These are phyloP conservation scores for Tyrannus savana DNA, from an alignment of 2,113 vertebrate genomes.

Conservation along the genomic window DNA sequence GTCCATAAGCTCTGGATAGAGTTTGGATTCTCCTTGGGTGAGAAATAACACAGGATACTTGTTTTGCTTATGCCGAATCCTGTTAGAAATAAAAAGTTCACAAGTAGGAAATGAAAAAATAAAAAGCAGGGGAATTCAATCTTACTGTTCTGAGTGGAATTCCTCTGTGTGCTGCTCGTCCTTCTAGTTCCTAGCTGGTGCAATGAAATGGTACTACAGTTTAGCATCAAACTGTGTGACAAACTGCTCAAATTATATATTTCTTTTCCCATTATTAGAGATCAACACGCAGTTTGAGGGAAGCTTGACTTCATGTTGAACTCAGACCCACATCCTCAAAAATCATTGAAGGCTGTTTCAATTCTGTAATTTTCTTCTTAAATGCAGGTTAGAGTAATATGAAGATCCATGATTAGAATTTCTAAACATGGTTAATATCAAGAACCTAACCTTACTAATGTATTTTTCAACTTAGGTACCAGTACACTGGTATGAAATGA, in stretches of 20 bases:
- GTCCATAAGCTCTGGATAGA: slow-evolving; percentile 95
- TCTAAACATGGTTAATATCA: not conserved
- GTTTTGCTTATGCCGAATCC: slow-evolving; percentile 96
- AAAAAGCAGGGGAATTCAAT: not conserved
- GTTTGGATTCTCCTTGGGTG: slow-evolving; percentile 89
- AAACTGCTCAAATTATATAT: not conserved
- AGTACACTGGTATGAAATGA: not conserved
- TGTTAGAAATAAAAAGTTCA: slow-evolving; percentile 9
- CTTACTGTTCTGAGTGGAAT: not conserved
- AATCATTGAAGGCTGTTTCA: not conserved
- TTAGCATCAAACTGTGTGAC: not conserved
- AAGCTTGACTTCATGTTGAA: not conserved
- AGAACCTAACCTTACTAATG: not conserved
- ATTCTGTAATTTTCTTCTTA: not conserved
- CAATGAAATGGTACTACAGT: not conserved
- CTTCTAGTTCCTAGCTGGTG: not conserved
- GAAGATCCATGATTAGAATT: fast-evolving
- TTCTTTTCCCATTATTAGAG: not conserved
- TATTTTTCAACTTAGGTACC: not conserved
- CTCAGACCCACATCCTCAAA: not conserved
- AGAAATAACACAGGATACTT: slow-evolving; percentile 97
- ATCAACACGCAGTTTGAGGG: not conserved
- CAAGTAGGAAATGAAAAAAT: not conserved
- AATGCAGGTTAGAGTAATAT: not conserved
- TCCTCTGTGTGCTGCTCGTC: not conserved